Evolutionary conservation across 2,797 vertebrate genomes (phyloP), one percentile per base, ranked within the genome.

Genomic region (Acipenser transmontanus): DNA sequence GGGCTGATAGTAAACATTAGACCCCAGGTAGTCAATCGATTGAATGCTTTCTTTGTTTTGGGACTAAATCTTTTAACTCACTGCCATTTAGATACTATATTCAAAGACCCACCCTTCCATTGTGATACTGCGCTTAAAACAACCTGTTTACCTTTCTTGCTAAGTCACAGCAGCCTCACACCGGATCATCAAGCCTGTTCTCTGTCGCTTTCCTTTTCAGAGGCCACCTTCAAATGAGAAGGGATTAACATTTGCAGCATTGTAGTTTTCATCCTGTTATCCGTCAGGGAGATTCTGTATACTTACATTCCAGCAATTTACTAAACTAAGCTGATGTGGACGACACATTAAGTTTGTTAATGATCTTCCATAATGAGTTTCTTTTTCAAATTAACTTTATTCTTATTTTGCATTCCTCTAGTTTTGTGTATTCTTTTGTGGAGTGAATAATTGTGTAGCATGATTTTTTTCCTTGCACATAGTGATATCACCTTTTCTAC

Each of bases 121-220:
- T 68, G 67, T 63, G 7, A 51, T 61, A 34, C 12, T 62, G 48
- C 49, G 51, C 51, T 59, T 68, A 57, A 49, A 59, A 48, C 34
- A 48, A 48, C 13, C n/a, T 68, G 48, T 68, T 68, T 68, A 63
- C 60, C 12, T 56, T 62, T 51, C 50, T 34, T 12, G 14, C 50
- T 14, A 50, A 52, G 12, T 62, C 12, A 8, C 47, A 49, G 59
- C 7, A 61, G 59, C 49, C 60, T 70, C 48, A 63, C 61, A 70
- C 13, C 17, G 47, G 50, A 62, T 47, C 63, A 51, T 62, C 61
- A 61, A 61, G 50, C 0, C 47, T 68, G 34, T 50, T 14, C 17
- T 13, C 50, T 62, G 7, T 51, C 47, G 60, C 51, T 65, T 65
- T 61, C 64, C 56, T 62, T 71, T 65, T 68, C 72, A 66, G 52